phyloP scores from a whole-genome alignment of 2,797 vertebrate genomes.

The Chelmon rostratus region DNA sequence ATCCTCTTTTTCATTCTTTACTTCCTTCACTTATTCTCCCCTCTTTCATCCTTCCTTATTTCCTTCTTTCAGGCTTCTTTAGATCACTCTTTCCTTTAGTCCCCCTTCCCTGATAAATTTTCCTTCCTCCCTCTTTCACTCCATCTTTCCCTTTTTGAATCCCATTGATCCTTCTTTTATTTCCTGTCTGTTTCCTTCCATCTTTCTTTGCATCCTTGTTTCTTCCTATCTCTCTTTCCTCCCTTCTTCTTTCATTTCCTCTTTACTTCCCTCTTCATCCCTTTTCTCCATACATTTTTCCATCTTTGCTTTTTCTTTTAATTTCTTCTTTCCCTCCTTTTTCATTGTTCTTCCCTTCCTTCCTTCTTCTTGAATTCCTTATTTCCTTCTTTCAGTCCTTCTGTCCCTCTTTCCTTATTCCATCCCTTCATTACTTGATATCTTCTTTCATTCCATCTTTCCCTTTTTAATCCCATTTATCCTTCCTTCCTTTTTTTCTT shows the following conservation, averaged over 20 bases:
- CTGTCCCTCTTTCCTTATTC: background rate
- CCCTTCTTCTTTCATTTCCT: too few species aligned
- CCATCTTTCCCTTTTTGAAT: background rate
- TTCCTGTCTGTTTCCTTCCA: background rate
- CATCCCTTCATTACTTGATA: background rate
- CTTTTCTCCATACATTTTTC: too few species aligned
- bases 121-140: background rate
- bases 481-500: too few species aligned
- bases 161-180: background rate
- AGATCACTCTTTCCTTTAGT: background rate
- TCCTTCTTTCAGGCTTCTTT: background rate
- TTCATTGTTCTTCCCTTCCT: too few species aligned
- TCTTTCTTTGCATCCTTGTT: background rate
- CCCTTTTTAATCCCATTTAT: background rate
- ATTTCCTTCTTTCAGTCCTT: too few species aligned
- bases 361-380: too few species aligned
- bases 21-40: background rate
- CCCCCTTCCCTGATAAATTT: too few species aligned
- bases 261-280: background rate
- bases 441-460: background rate
- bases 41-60: accelerated
- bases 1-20: background rate
- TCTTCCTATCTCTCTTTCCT: background rate
- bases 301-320: too few species aligned
- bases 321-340: too few species aligned